Evolutionary conservation across 1,140 invertebrate species (phyloP).

Genomic region (Thaumetopoea pityocampa): DNA sequence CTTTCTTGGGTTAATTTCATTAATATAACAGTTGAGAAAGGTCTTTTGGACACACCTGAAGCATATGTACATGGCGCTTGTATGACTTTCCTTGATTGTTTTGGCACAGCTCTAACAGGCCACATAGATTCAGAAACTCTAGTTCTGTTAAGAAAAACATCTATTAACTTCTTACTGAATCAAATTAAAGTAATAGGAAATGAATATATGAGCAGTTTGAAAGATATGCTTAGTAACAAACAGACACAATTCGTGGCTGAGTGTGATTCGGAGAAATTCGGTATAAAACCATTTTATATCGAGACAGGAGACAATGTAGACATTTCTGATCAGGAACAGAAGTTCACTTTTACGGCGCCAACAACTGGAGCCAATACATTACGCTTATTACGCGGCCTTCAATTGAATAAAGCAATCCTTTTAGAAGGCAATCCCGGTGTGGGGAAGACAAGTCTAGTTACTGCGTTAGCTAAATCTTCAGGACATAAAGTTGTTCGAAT

Average conservation of each 20-base stretch:
- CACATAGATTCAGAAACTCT: slow-evolving; percentile 77
- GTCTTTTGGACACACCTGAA: slow-evolving; percentile 75
- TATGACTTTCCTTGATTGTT: slow-evolving; percentile 93
- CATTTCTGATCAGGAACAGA: slow-evolving; percentile 29
- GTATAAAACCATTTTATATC: slow-evolving; percentile 85
- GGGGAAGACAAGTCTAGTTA: slow-evolving; percentile 97
- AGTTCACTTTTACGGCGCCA: slow-evolving; percentile 87
- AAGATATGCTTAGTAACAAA: slow-evolving; percentile 47
- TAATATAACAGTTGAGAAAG: slow-evolving; percentile 78
- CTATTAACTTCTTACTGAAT: slow-evolving; percentile 71
- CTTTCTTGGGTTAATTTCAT: slow-evolving; percentile 96
- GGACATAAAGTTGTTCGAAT: slow-evolving; percentile 92
- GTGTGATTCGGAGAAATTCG: slow-evolving; percentile 73
- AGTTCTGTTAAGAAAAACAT: slow-evolving; percentile 68
- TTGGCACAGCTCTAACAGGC: slow-evolving; percentile 84
- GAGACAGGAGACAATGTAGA: slow-evolving; percentile 61
- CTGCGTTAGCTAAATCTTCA: slow-evolving; percentile 91
- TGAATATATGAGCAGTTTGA: slow-evolving; percentile 42
- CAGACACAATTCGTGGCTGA: slow-evolving; percentile 41
- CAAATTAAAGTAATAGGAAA: slow-evolving; percentile 65
- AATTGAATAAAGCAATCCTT: slow-evolving; percentile 93
- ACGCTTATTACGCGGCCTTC: slow-evolving; percentile 90
- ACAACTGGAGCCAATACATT: slow-evolving; percentile 91
- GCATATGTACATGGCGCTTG: slow-evolving; percentile 93
- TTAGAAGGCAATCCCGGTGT: slow-evolving; percentile 98